Conservation (phyloP, 2,797 vertebrate genomes). For the Pelodytes ibericus region DNA sequence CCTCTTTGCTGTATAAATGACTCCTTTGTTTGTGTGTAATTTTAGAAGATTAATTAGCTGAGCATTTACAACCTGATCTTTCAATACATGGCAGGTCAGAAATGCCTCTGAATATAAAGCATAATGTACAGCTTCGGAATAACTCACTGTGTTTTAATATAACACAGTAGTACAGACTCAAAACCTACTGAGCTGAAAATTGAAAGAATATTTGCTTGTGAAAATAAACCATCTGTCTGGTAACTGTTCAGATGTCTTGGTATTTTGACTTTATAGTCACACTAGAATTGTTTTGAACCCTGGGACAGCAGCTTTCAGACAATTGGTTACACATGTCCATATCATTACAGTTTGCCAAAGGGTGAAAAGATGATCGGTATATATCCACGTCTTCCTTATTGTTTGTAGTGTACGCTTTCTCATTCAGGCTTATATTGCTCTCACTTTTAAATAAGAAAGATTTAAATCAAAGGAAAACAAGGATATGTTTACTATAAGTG, state of each 20-base stretch:
- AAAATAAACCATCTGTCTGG: background rate
- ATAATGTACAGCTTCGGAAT: background rate
- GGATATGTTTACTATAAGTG: too few species aligned
- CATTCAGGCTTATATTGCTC: too few species aligned
- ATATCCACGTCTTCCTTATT: too few species aligned
- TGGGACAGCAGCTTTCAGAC: background rate
- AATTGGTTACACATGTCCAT: background rate
- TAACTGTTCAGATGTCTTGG: background rate
- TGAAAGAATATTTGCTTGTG: background rate
- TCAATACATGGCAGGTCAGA: slow-evolving; percentile 1
- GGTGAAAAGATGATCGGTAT: too few species aligned
- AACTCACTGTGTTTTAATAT: background rate
- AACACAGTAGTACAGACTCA: background rate
- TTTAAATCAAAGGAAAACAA: too few species aligned
- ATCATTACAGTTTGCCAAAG: background rate
- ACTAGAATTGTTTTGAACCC: background rate
- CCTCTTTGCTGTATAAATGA: background rate
- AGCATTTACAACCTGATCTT: background rate
- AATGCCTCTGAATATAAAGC: background rate
- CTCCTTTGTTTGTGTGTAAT: slow-evolving; percentile 1
- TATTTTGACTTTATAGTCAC: background rate
- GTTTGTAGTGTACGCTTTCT: too few species aligned
- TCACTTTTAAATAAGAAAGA: too few species aligned
- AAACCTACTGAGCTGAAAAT: background rate
- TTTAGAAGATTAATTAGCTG: background rate